Evolutionary conservation across 2,113 vertebrate species (phyloP).

Genomic region (Pachyramphus minor): DNA sequence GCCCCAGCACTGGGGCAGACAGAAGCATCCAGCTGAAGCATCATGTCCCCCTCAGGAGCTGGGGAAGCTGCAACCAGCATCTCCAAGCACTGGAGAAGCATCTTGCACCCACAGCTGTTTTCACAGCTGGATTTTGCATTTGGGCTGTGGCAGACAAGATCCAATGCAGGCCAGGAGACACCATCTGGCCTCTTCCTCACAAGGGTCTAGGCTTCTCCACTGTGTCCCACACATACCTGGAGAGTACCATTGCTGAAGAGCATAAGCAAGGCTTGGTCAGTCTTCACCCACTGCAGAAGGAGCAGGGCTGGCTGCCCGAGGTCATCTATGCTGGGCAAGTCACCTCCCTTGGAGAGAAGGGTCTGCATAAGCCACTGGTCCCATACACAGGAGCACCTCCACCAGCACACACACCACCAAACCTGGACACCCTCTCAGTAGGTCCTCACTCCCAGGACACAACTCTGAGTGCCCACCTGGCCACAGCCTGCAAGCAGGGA

Average conservation of each 20-base stretch:
- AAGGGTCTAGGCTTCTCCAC: neutral
- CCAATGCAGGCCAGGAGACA: neutral
- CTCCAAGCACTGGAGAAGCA: neutral
- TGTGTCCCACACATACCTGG: constrained; percentile 76
- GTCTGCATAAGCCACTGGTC: neutral
- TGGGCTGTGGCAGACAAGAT: neutral
- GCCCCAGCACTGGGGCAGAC: neutral
- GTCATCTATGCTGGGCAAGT: constrained; percentile 83
- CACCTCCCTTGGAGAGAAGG: constrained; percentile 81
- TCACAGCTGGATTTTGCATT: neutral
- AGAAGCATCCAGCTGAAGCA: neutral
- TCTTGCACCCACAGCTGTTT: neutral
- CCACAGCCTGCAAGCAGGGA: neutral
- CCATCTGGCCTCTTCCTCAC: neutral
- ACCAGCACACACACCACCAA: neutral
- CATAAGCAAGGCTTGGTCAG: constrained; percentile 94
- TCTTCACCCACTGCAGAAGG: constrained; percentile 97
- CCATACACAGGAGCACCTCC: neutral
- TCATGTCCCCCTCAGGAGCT: neutral
- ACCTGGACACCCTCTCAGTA: neutral
- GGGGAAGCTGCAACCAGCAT: neutral
- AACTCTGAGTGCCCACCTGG: neutral
- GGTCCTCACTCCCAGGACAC: neutral
- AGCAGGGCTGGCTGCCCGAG: constrained; percentile 73
- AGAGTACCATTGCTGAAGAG: constrained; percentile 93